These are phyloP conservation scores for Bombus breviceps DNA, from an alignment of 1,140 invertebrate genomes.

Conservation along the genomic window DNA sequence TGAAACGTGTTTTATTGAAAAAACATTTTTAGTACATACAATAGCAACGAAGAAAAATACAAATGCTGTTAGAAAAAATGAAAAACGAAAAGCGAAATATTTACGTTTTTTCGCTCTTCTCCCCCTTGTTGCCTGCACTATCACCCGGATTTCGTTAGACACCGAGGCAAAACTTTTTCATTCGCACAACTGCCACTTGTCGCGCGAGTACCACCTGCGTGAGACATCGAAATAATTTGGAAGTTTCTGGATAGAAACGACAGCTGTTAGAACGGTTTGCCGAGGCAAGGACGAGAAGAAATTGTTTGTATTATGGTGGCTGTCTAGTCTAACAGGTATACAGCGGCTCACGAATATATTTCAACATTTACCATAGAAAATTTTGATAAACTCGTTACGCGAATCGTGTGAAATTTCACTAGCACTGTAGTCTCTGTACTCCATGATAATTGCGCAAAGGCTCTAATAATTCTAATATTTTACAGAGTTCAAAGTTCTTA, in stretches of 20 bases:
- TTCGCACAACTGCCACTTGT: slow-evolving; percentile 52
- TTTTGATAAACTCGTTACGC: no score
- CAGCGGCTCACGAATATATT: no score
- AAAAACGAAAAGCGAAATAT: background rate
- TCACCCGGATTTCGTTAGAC: background rate
- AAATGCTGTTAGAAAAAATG: background rate
- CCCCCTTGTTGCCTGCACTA: no score
- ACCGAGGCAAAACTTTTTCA: slow-evolving; percentile 19
- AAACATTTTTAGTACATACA: background rate
- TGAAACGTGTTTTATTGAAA: background rate
- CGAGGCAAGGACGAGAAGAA: slow-evolving; percentile 38
- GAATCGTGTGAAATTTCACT: no score
- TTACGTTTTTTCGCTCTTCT: no score
- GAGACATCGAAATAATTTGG: slow-evolving; percentile 76
- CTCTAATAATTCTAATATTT: no score
- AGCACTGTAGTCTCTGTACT: no score
- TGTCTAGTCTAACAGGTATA: no score
- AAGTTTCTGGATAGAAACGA: slow-evolving; percentile 63
- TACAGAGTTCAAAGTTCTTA: no score
- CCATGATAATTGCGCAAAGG: no score
- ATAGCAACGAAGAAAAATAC: background rate
- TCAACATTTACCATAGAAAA: no score
- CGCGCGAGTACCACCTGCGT: slow-evolving; percentile 69
- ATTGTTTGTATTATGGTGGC: slow-evolving; percentile 39
- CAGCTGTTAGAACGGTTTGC: slow-evolving; percentile 50